Evolutionary conservation across 2,113 vertebrate species (phyloP), one percentile per base, ranked within the genome.

Genomic region (Burhinus oedicnemus): DNA sequence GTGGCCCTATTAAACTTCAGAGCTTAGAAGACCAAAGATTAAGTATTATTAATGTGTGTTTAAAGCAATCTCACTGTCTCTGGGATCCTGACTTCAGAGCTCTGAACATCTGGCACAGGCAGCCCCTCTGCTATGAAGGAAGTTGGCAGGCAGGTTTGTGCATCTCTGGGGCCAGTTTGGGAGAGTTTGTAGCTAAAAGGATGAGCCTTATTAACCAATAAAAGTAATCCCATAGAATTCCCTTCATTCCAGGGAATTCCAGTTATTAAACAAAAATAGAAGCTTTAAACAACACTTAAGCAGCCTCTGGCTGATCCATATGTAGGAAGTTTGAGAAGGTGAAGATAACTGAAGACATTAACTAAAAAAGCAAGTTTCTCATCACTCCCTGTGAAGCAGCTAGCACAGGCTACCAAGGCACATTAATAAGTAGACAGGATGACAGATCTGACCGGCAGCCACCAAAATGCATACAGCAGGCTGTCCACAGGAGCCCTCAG

Each of bases 31-130:
- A 40, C 29, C 42, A 87, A 91, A 87, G 32, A 78, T 66, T 19
- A 51, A 18, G 11, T 30, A 69, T 19, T 69, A 87, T 62, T 94
- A 86, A 83, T 21, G 8, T 14, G 7, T 42, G 8, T 55, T 91
- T 81, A 80, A 95, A 52, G 54, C 21, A 55, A 44, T 78, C 29
- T 69, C 57, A 25, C 9, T 13, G 5, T 21, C 49, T 79, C 75
- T 65, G 47, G 52, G 68, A 83, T 62, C 86, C 68, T 78, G 52
- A 86, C 51, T 82, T 72, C 34, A 36, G 77, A 95, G 17, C 52
- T 92, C 54, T 30, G 75, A 94, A 77, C 91, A 97, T 77, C 82
- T 94, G 93, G 91, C 71, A 55, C 30, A 74, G 29, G 20, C 75
- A 93, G 54, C 61, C 45, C 54, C 90, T 55, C n/a, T 85, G 36